Conservation (phyloP, 2,888 invertebrate species). For the Spisula solida region DNA sequence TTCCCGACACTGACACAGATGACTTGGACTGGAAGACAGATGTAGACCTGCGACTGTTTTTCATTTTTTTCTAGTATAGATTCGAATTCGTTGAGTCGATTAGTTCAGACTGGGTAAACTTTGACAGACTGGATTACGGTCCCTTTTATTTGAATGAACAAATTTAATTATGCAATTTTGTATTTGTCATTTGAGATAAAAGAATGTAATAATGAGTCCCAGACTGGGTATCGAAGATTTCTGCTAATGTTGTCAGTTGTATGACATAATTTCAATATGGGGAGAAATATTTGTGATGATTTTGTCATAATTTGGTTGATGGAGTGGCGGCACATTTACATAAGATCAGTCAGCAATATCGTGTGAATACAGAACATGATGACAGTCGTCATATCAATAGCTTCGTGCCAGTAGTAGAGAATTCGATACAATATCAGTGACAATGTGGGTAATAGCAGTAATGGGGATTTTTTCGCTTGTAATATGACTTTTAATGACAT, state of each 20-base stretch:
- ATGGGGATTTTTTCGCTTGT: conserved; percentile 14
- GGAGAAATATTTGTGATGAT: background rate
- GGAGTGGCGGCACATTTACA: background rate
- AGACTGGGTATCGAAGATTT: background rate
- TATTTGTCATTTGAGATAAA: background rate
- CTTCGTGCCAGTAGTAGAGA: background rate
- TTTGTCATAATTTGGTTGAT: background rate
- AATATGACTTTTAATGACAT: background rate
- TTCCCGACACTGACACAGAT: background rate
- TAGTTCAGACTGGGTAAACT: background rate
- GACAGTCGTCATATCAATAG: background rate
- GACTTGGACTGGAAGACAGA: background rate
- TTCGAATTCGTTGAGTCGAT: background rate
- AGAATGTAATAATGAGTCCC: background rate
- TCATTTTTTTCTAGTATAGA: background rate
- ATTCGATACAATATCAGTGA: background rate
- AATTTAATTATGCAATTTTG: background rate
- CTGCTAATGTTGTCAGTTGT: background rate
- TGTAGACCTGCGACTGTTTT: background rate
- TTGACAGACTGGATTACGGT: background rate
- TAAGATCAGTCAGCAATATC: background rate
- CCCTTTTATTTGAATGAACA: background rate
- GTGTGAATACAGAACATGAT: background rate
- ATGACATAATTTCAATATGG: conserved; percentile 5
- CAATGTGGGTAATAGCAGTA: background rate